Evolutionary conservation across 2,888 invertebrate genomes (phyloP).

Genomic region (Heliconius ismenius): DNA sequence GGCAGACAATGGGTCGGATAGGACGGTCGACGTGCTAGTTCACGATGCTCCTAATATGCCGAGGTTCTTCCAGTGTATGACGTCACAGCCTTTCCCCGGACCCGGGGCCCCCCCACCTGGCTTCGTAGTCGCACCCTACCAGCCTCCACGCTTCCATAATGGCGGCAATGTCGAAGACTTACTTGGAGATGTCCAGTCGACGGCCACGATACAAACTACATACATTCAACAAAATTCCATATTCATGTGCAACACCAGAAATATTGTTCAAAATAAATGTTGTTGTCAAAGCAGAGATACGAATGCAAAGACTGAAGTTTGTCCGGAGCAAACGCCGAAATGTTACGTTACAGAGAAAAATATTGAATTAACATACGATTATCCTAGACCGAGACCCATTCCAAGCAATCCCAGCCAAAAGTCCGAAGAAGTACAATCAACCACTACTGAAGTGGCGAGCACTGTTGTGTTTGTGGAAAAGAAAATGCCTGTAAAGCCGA

Average conservation of each 20-base stretch:
- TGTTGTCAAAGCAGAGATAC: conserved; percentile 66
- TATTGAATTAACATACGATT: conserved; percentile 77
- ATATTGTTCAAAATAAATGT: conserved; percentile 70
- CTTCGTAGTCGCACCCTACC: conserved; percentile 56
- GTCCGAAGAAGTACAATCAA: conserved; percentile 65
- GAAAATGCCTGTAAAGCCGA: conserved; percentile 73
- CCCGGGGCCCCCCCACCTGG: neutral
- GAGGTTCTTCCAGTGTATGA: conserved; percentile 72
- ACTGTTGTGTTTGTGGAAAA: conserved; percentile 78
- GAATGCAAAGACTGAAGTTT: conserved; percentile 47
- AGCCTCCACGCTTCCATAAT: conserved; percentile 73
- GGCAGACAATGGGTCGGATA: conserved; percentile 63
- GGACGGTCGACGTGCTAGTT: conserved; percentile 73
- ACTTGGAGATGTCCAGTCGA: conserved; percentile 84
- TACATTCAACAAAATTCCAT: conserved; percentile 77
- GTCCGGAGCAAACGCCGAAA: conserved; percentile 60
- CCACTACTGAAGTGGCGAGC: conserved; percentile 79
- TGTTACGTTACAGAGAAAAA: conserved; percentile 78
- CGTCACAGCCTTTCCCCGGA: conserved; percentile 70
- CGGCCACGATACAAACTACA: conserved; percentile 68
- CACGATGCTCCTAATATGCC: conserved; percentile 75
- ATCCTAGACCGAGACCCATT: conserved; percentile 72
- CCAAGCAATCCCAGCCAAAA: conserved; percentile 62
- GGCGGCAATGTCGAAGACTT: conserved; percentile 86
- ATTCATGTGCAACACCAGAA: conserved; percentile 76